A percentile compares a stretch with the other conserved stretches of the same genome.
Evolutionary conservation across 1,140 invertebrate genomes (phyloP).

Genomic region (Heliconius himera): DNA sequence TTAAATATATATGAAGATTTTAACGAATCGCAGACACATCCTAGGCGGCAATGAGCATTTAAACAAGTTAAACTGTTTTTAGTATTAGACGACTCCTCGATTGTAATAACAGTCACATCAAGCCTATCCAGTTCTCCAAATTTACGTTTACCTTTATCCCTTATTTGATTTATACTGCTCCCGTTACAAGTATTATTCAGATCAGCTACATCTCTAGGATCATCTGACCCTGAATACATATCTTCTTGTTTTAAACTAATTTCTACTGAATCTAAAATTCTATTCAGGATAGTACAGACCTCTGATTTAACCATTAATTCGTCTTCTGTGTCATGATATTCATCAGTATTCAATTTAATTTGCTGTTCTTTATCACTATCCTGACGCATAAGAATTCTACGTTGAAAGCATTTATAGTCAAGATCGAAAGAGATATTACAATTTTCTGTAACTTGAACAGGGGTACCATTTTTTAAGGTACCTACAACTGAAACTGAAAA

Average conservation of each 20-base stretch:
- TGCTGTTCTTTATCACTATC: conserved; percentile 39
- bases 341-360: conserved; percentile 1
- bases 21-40: conserved; percentile 69
- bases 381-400: conserved; percentile 60
- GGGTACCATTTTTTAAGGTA: conserved; percentile 44
- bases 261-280: conserved; percentile 65
- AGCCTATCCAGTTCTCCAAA: conserved; percentile 65
- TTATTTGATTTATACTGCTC: conserved; percentile 30
- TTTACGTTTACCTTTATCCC: conserved; percentile 63
- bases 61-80: conserved; percentile 41
- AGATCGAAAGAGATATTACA: conserved; percentile 59
- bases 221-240: conserved; percentile 53
- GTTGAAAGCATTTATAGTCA: conserved; percentile 64
- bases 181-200: conserved; percentile 17
- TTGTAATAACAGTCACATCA: conserved; percentile 68
- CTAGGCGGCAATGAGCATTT: conserved; percentile 62
- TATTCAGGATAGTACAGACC: conserved; percentile 50
- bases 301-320: conserved; percentile 41
- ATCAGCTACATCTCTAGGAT: conserved; percentile 38
- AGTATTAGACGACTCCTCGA: conserved; percentile 46
- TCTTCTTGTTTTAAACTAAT: conserved; percentile 63
- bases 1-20: conserved; percentile 55
- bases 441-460: conserved; percentile 44
- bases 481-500: conserved; percentile 67
- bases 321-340: conserved; percentile 19